Conservation (phyloP, 2,113 vertebrate species). For the Zapus hudsonius region DNA sequence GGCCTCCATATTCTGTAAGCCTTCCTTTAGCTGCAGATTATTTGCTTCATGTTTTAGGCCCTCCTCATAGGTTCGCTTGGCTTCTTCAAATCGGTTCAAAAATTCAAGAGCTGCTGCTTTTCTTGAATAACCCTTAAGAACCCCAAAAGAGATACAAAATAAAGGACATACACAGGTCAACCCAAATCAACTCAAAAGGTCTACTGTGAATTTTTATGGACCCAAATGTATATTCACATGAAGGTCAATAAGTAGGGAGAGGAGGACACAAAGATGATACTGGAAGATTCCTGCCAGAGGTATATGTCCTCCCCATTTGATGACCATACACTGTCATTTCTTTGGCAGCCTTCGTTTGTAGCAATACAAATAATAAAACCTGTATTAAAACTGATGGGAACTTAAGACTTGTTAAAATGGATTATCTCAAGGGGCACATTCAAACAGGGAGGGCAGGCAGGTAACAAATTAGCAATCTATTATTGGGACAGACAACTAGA, state of each 20-base stretch:
- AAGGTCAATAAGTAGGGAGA: neutral
- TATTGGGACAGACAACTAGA: too few species aligned
- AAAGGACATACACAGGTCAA: neutral
- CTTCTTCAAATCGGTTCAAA: conserved; percentile 93
- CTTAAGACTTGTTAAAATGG: neutral
- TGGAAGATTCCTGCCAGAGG: neutral
- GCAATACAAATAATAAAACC: neutral
- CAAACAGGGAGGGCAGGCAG: neutral
- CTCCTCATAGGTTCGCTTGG: conserved; percentile 93
- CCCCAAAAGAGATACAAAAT: neutral
- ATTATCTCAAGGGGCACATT: neutral
- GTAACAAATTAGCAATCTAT: neutral
- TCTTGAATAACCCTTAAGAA: conserved; percentile 92
- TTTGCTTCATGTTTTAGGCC: conserved; percentile 91
- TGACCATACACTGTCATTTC: neutral
- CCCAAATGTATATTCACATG: neutral
- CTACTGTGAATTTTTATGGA: neutral
- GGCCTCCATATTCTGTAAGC: conserved; percentile 93
- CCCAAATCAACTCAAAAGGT: neutral
- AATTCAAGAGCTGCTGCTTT: conserved; percentile 96
- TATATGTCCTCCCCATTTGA: neutral
- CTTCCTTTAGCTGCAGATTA: conserved; percentile 94
- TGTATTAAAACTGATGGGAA: neutral
- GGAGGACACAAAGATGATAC: rapidly evolving
- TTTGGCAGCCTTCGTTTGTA: neutral